These are phyloP conservation scores for Odontomyia ornata DNA, from an alignment of 2,888 invertebrate species.

Conservation along the genomic window DNA sequence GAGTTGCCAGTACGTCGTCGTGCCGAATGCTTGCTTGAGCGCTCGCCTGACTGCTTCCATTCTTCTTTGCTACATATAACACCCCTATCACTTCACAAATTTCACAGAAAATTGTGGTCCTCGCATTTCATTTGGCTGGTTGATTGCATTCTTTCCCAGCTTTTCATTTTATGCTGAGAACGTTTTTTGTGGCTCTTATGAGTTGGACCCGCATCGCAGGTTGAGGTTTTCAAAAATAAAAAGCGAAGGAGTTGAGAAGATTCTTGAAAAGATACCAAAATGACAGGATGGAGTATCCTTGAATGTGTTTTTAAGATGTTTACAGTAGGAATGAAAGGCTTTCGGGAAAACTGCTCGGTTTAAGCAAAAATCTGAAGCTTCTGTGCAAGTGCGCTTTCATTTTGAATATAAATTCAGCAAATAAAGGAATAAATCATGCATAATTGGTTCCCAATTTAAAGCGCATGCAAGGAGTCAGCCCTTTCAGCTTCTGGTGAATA, in stretches of 20 bases:
- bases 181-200: neutral
- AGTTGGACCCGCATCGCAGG: neutral
- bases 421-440: no score
- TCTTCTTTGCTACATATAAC: neutral
- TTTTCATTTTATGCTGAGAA: conserved; percentile 25
- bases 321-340: no score
- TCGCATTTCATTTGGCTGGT: conserved; percentile 18
- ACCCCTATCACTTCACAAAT: conserved; percentile 13
- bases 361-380: no score
- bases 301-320: no score
- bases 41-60: neutral
- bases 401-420: no score
- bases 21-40: neutral
- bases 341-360: no score
- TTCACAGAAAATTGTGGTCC: conserved; percentile 24
- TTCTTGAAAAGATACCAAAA: neutral
- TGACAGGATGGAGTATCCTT: no score
- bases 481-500: no score
- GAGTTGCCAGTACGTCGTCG: conserved; percentile 9
- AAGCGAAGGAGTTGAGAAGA: neutral
- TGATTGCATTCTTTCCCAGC: conserved; percentile 33
- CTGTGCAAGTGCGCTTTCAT: no score
- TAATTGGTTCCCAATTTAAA: no score
- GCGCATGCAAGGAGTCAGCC: no score
- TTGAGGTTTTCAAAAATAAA: neutral